These are phyloP conservation scores for Gouania willdenowi DNA, from an alignment of 2,797 vertebrate genomes.

Conservation along the genomic window DNA sequence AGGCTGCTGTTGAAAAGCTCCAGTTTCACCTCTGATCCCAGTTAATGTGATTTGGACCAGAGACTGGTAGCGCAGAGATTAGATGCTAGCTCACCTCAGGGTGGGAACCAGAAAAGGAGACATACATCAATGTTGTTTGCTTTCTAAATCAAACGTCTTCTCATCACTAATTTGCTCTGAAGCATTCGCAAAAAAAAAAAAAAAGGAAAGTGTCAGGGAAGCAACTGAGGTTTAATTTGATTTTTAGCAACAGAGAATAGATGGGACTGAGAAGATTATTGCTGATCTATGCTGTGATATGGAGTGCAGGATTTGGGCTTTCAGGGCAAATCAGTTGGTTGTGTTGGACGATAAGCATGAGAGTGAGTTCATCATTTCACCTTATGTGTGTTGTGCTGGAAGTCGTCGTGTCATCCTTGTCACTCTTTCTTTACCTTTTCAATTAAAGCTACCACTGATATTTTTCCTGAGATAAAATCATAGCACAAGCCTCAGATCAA, in stretches of 20 bases:
- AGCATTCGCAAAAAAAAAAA: conserved; percentile 43
- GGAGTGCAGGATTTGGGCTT: conserved; percentile 46
- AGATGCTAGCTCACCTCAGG: conserved; percentile 75
- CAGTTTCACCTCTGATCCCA: conserved; percentile 80
- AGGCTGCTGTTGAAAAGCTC: conserved; percentile 77
- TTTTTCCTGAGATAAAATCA: too few relatives aligned
- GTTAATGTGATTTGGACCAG: conserved; percentile 81
- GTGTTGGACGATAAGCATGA: conserved; percentile 55
- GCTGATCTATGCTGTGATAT: conserved; percentile 44
- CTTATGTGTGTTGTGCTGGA: conserved; percentile 47
- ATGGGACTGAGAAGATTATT: conserved; percentile 10
- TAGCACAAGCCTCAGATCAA: too few relatives aligned
- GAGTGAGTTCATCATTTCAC: conserved; percentile 62
- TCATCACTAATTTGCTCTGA: conserved; percentile 62
- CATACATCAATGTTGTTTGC: conserved; percentile 75
- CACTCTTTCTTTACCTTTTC: conserved; percentile 71
- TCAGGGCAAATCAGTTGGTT: conserved; percentile 52
- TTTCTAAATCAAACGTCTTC: conserved; percentile 66
- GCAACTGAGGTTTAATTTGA: conserved; percentile 46
- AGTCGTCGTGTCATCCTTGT: conserved; percentile 46
- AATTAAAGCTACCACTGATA: too few relatives aligned
- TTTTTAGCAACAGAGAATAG: conserved; percentile 23
- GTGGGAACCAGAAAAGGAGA: conserved; percentile 73
- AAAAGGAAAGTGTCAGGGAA: conserved; percentile 39
- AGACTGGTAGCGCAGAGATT: conserved; percentile 76